Conservation (phyloP, 2,797 vertebrate species). For the Myripristis jacobus region DNA sequence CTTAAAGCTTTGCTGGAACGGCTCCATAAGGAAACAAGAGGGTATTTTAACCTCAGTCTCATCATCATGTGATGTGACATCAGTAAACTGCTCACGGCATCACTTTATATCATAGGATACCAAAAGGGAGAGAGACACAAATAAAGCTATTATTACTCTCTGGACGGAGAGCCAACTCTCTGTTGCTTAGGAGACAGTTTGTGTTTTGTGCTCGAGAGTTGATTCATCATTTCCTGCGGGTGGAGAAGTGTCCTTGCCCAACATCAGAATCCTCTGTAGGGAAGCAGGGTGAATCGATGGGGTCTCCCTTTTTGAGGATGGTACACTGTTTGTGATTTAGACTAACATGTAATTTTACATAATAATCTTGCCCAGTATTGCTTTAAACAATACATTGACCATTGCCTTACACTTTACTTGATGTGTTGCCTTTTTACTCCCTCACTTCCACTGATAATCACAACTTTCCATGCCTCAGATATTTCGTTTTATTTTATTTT, state of each 20-base stretch:
- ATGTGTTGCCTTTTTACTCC: slow-evolving; percentile 12
- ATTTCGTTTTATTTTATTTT: not conserved
- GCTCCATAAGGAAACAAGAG: not conserved
- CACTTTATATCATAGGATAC: too few species aligned
- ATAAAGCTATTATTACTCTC: too few species aligned
- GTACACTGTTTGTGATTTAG: not conserved
- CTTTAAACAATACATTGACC: slow-evolving; percentile 22
- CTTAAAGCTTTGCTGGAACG: too few species aligned
- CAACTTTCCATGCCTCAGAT: not conserved
- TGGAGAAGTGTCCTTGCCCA: too few species aligned
- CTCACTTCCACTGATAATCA: slow-evolving; percentile 33
- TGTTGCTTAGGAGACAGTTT: too few species aligned
- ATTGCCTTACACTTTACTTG: slow-evolving; percentile 28
- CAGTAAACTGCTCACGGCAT: too few species aligned
- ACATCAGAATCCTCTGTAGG: slow-evolving; percentile 8
- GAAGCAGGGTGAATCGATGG: not conserved
- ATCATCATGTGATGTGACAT: too few species aligned
- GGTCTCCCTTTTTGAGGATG: too few species aligned
- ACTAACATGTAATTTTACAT: slow-evolving; percentile 21
- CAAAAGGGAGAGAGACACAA: too few species aligned
- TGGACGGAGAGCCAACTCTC: too few species aligned
- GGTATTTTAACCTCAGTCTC: not conserved
- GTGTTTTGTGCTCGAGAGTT: too few species aligned
- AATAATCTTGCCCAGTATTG: slow-evolving; percentile 13
- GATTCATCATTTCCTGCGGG: not conserved